Base-by-base conservation (phyloP, 2,888 invertebrate genomes). In the Nomada flava region DNA sequence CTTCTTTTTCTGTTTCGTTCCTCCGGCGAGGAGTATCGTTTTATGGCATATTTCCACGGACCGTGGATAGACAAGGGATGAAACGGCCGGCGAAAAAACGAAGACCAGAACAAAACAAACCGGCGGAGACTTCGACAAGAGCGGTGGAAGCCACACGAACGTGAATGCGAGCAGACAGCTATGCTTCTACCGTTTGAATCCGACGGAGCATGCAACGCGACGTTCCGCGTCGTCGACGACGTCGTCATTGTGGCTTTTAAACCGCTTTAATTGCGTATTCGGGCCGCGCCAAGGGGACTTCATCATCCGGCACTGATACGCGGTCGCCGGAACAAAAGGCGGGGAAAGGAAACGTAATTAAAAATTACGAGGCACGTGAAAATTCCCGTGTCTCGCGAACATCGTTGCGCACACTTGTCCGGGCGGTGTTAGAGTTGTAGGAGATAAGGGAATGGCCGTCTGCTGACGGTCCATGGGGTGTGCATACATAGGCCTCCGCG, bases 291-390 rank as follows among this genome's bases (percentile, higher is more conserved):
- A 65, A 70, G 77, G 86, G 82, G 86, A 78, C 78, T 82, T 80
- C 82, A 82, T 87, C 86, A 84, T 88, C 86, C 71, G 75, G 5
- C 62, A 52, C 79, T 73, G 83, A 86, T 86, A 82, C 73, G 60
- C 73, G 23, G 62, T 42, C 62, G 62, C 29, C 23, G 52, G 60
- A 60, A 84, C 77, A 86, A 86, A 88, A 77, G 84, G 60, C 42
- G 57, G 53, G 68, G 84, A 70, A 68, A 72, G 81, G 75, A 84
- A 85, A 79, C 76, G 74, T 83, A 84, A 88, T 88, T 88, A 88
- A 88, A 88, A 88, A 88, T 84, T 82, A 88, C 76, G 79, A 63
- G 50, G 62, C n/a, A 71, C 53, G 67, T 44, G 74, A 80, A 73
- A 75, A 76, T 73, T 76, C 64, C 73, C 50, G n/a, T 7, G 23